A percentile compares a stretch with the other conserved stretches of the same genome.
Conservation (phyloP, 2,888 invertebrate genomes). For the Temnothorax ravouxi region DNA sequence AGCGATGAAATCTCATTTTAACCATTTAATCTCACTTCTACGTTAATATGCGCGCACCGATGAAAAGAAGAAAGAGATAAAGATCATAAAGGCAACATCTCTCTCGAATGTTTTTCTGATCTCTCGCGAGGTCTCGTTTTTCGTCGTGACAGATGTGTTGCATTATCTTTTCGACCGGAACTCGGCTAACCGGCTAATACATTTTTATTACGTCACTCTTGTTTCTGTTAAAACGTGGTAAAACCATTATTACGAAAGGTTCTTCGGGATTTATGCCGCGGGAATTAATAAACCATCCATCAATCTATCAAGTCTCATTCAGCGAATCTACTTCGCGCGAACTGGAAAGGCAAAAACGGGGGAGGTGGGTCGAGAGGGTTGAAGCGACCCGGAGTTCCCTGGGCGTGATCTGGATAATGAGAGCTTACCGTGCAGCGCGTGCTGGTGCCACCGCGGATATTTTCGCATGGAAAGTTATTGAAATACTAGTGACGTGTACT, state of each 20-base stretch:
- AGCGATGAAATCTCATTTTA: too few species aligned
- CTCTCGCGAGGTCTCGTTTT: not conserved
- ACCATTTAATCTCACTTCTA: not conserved
- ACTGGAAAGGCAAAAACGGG: conserved; percentile 10
- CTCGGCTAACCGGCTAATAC: conserved; percentile 22
- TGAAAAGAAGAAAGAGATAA: not conserved
- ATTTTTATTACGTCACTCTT: conserved; percentile 51
- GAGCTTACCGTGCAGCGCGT: conserved; percentile 30
- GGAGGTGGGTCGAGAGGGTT: not conserved
- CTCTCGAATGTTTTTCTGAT: not conserved
- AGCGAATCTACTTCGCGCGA: conserved; percentile 46
- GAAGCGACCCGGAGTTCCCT: conserved; percentile 13
- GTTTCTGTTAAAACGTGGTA: conserved; percentile 20
- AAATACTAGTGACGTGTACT: conserved; percentile 45
- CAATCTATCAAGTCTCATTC: conserved; percentile 57
- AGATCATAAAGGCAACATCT: not conserved
- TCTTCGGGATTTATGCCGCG: conserved; percentile 29
- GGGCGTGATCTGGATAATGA: conserved; percentile 49
- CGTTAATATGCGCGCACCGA: not conserved
- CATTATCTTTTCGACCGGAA: conserved; percentile 15
- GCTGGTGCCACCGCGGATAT: conserved; percentile 35
- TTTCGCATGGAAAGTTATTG: conserved; percentile 49
- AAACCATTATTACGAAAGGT: conserved; percentile 46
- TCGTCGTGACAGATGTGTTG: conserved; percentile 13
- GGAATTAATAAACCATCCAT: conserved; percentile 57